Conservation (phyloP, 1,140 invertebrate genomes). For the Drosophila dunni region DNA sequence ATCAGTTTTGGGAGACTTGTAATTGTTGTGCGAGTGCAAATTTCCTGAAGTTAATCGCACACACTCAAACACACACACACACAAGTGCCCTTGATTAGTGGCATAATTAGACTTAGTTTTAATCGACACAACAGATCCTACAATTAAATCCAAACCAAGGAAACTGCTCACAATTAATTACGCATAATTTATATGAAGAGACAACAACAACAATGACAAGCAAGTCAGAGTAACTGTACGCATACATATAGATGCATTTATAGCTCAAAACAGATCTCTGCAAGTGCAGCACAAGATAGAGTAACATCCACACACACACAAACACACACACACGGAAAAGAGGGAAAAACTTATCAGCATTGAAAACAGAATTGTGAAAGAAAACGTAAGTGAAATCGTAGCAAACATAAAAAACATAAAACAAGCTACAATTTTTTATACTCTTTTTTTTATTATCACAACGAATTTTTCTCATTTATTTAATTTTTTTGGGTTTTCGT, state of each 20-base stretch:
- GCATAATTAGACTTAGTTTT: conserved; percentile 26
- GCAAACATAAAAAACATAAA: conserved; percentile 28
- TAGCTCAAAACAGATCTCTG: conserved; percentile 19
- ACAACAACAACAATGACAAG: conserved; percentile 33
- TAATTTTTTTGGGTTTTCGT: background rate
- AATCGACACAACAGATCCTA: conserved; percentile 18
- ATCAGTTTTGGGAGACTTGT: conserved; percentile 59
- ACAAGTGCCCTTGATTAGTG: conserved; percentile 46
- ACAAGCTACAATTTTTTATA: conserved; percentile 16
- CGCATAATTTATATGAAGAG: conserved; percentile 52
- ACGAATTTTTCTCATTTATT: background rate
- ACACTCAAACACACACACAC: conserved; percentile 17
- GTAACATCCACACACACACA: conserved; percentile 27
- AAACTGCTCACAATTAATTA: conserved; percentile 37
- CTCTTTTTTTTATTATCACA: conserved; percentile 25
- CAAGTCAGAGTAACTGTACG: conserved; percentile 11
- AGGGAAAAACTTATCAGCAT: conserved; percentile 42
- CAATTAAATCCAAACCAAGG: conserved; percentile 11
- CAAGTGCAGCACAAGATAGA: conserved; percentile 37
- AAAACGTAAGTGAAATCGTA: conserved; percentile 56
- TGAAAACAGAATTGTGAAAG: conserved; percentile 30
- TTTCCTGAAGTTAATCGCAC: conserved; percentile 71
- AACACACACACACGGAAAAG: background rate
- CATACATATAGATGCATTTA: conserved; percentile 14
- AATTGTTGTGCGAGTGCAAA: conserved; percentile 62